phyloP scores from a whole-genome alignment of 2,888 invertebrate genomes.

The Folsomia candida region DNA sequence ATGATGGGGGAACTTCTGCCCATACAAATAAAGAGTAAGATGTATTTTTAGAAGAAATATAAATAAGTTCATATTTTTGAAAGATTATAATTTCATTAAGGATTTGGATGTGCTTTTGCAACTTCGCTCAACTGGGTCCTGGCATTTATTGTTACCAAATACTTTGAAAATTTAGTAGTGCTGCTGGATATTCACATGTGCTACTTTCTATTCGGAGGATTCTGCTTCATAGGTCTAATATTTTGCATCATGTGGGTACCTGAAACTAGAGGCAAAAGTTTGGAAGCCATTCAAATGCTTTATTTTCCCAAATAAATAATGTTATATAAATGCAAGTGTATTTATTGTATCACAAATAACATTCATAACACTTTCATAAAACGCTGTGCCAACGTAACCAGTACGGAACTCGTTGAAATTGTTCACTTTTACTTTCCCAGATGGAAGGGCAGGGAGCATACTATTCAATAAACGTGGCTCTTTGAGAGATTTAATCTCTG shows the following conservation, averaged over 20 bases:
- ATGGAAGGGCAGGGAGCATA: slow-evolving; percentile 34
- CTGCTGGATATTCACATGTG: slow-evolving; percentile 33
- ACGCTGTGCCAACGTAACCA: too few species aligned
- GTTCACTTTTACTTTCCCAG: slow-evolving; percentile 40
- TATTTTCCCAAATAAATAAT: too few species aligned
- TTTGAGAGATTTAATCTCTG: too few species aligned
- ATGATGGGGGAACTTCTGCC: slow-evolving; percentile 25
- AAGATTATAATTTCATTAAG: too few species aligned
- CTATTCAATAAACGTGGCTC: too few species aligned
- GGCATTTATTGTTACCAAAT: slow-evolving; percentile 41
- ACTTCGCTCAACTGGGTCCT: slow-evolving; percentile 42
- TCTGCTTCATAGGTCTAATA: slow-evolving; percentile 29
- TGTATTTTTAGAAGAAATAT: not conserved
- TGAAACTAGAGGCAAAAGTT: too few species aligned
- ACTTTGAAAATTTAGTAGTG: slow-evolving; percentile 29
- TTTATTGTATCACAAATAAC: too few species aligned
- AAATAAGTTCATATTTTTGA: not conserved
- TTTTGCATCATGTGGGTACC: slow-evolving; percentile 36
- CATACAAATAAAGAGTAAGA: slow-evolving; percentile 34
- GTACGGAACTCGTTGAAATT: slow-evolving; percentile 33
- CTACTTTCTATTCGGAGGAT: slow-evolving; percentile 38
- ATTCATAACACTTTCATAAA: too few species aligned
- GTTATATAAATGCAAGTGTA: too few species aligned
- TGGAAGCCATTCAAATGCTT: too few species aligned
- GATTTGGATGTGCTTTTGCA: slow-evolving; percentile 20